Evolutionary conservation across 2,113 vertebrate species (phyloP), one percentile per base, ranked within the genome.

Genomic region (Podarcis muralis): DNA sequence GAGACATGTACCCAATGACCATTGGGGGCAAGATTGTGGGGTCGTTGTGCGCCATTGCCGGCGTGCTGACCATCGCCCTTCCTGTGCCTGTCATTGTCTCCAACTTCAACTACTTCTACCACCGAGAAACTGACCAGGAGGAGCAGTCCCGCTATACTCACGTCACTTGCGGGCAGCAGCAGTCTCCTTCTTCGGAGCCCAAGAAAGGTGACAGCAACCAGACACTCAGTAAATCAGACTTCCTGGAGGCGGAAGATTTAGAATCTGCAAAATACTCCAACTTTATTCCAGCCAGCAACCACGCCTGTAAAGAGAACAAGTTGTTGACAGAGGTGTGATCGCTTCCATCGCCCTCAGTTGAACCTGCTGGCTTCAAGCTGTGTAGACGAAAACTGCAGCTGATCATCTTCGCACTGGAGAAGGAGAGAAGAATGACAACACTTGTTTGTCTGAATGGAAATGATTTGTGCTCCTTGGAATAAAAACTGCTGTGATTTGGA

Each of bases 51-150:
- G 99, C 99, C 93, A 99, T 99, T 0, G 99, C 99, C 0, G 99
- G 99, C 0, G 99, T 99, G 83, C 97, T 99, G 18, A 99, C 99
- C 91, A 99, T 99, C 1, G 98, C 98, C 30, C 95, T 99, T 3
- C 98, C 99, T 0, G 99, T 99, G 27, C 99, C 99, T 0, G 98
- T 99, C 92, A 99, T 99, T 0, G 99, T 99, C 0, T 99, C 99
- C 92, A 99, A 99, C 96, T 99, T 99, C 95, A 99, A 99, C 92
- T 99, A 99, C 96, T 99, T 99, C 96, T 99, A 99, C 93, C 98
- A 99, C 94, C 93, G 99, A 1, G 99, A 99, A 94, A 99, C 98
- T 0, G 98, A 99, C 91, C 98, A 98, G 0, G 99, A 97, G 69
- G 96, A 99, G 66, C 98, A 98, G 93, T 99, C 97, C 78, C 98